Conservation (phyloP, 2,888 invertebrate species). For the Dicranocentrus wangi region DNA sequence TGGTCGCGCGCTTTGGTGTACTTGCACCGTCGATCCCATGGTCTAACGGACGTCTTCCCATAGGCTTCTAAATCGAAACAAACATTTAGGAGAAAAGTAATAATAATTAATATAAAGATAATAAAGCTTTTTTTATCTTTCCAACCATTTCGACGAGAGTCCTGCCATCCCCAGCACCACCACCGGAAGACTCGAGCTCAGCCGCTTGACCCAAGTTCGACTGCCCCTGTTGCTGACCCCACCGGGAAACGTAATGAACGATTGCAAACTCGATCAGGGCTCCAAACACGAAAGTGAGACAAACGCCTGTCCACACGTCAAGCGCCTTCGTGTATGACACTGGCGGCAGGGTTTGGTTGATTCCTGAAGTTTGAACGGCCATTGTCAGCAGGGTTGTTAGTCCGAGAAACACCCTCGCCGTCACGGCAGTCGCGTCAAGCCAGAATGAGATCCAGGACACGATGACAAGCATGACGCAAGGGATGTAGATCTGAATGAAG, state of each 20-base stretch:
- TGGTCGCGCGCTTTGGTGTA: conserved; percentile 40
- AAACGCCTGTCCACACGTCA: conserved; percentile 72
- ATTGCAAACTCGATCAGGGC: conserved; percentile 71
- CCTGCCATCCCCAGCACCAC: conserved; percentile 35
- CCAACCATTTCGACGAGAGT: conserved; percentile 32
- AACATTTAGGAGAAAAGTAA: no score
- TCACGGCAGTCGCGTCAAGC: conserved; percentile 66
- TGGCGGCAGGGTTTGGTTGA: conserved; percentile 68
- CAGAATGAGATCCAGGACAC: conserved; percentile 73
- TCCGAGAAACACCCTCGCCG: conserved; percentile 69
- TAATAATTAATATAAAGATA: no score
- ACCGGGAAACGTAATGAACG: conserved; percentile 67
- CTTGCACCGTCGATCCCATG: conserved; percentile 12
- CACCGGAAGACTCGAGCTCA: neutral
- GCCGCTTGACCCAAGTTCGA: neutral
- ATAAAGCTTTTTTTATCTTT: neutral
- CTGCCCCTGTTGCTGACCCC: no score
- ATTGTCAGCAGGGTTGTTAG: conserved; percentile 67
- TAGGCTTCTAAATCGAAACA: no score
- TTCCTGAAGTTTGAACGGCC: conserved; percentile 56
- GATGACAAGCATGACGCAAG: conserved; percentile 75
- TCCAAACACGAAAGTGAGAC: conserved; percentile 71
- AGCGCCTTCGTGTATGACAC: conserved; percentile 68
- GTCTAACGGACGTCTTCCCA: neutral
- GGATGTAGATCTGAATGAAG: conserved; percentile 76